These are phyloP conservation scores for Podarcis raffonei DNA, from an alignment of 2,113 vertebrate genomes.

Conservation along the genomic window DNA sequence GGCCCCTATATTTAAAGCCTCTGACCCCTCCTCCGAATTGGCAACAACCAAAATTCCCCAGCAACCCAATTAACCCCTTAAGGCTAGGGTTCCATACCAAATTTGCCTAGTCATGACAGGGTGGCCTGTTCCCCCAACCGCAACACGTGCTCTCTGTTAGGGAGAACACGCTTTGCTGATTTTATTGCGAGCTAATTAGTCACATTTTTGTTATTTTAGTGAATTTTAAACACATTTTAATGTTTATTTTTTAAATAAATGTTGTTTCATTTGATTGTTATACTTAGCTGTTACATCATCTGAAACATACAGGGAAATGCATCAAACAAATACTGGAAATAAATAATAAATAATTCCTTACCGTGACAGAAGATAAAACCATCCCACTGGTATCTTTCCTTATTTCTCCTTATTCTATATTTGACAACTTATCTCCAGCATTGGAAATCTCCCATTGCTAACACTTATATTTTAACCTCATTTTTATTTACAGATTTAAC, in stretches of 20 bases:
- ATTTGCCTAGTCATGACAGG: too few relatives aligned
- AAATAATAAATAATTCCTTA: conserved; percentile 12
- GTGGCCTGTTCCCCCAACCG: too few relatives aligned
- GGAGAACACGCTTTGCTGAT: too few relatives aligned
- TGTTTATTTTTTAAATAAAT: not conserved
- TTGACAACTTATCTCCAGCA: conserved; percentile 16
- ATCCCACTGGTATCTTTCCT: conserved; percentile 9
- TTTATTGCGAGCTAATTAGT: not conserved
- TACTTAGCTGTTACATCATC: not conserved
- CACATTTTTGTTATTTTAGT: not conserved
- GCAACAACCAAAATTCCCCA: too few relatives aligned
- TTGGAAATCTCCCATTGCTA: conserved; percentile 22
- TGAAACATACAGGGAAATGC: not conserved
- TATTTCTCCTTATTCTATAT: conserved; percentile 11
- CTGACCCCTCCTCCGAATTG: too few relatives aligned
- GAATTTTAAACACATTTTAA: not conserved
- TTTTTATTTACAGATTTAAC: conserved; percentile 17
- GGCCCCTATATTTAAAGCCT: too few relatives aligned
- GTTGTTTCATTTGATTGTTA: not conserved
- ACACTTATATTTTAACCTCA: conserved; percentile 9
- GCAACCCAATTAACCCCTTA: too few relatives aligned
- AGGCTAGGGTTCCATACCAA: too few relatives aligned
- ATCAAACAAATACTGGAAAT: not conserved
- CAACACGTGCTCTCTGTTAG: too few relatives aligned
- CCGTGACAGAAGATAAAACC: conserved; percentile 18